Conservation (phyloP, 1,140 invertebrate genomes). For the Brachionus calyciflorus region DNA sequence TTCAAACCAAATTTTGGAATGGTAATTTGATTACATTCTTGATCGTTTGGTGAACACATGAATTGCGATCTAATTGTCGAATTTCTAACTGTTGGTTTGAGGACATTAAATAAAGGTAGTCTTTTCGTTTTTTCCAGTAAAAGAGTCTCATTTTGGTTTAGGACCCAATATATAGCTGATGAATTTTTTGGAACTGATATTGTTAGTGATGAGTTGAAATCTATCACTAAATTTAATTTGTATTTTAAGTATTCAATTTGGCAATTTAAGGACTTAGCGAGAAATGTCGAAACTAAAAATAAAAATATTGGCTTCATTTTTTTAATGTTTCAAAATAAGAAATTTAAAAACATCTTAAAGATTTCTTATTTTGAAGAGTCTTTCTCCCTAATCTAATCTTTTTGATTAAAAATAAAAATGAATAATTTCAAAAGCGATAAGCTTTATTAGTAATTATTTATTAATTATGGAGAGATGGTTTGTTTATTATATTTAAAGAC, state of each 20-base stretch:
- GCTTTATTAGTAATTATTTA: too few relatives aligned
- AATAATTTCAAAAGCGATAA: too few relatives aligned
- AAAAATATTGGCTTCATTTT: too few relatives aligned
- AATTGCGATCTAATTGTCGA: constrained; percentile 22
- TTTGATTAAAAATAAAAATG: too few relatives aligned
- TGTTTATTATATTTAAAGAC: too few relatives aligned
- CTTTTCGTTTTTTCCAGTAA: background rate
- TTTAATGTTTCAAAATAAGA: too few relatives aligned
- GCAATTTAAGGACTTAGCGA: too few relatives aligned
- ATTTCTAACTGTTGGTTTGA: background rate
- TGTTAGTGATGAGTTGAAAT: background rate
- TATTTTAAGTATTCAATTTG: background rate
- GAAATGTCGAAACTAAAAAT: too few relatives aligned
- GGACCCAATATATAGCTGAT: background rate
- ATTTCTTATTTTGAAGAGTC: too few relatives aligned
- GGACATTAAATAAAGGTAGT: background rate
- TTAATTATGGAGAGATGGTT: too few relatives aligned
- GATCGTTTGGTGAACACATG: constrained; percentile 26
- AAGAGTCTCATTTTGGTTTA: background rate
- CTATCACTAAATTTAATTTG: background rate
- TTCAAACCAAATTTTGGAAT: background rate
- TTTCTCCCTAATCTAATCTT: too few relatives aligned
- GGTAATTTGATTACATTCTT: background rate
- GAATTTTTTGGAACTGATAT: background rate
- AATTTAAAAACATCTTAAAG: too few relatives aligned